Conservation (phyloP, 2,113 vertebrate genomes). For the Callaeas wilsoni region DNA sequence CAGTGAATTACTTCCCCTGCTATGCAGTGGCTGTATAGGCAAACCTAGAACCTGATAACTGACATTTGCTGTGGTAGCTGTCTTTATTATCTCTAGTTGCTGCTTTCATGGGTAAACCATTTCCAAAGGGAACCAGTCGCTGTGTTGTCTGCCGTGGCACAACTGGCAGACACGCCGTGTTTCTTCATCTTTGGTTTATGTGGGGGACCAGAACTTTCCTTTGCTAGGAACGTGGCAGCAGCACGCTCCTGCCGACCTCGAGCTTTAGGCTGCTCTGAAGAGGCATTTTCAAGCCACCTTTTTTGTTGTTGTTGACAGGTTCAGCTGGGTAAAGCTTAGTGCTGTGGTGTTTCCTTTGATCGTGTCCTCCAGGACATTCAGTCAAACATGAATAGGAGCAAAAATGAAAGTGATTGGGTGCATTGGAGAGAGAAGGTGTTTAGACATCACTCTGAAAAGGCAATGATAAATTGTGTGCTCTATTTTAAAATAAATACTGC, state of each 20-base stretch:
- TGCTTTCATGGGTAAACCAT: background rate
- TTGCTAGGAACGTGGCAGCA: background rate
- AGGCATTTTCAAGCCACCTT: background rate
- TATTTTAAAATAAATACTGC: conserved; percentile 28
- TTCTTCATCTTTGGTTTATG: background rate
- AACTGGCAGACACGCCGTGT: rapidly evolving
- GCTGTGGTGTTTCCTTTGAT: background rate
- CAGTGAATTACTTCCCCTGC: background rate
- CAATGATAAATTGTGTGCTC: background rate
- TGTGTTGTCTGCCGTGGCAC: background rate
- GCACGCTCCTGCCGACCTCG: background rate
- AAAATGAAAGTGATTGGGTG: background rate
- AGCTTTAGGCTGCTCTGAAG: background rate
- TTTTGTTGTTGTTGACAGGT: background rate
- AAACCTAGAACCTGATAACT: background rate
- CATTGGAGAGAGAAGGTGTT: background rate
- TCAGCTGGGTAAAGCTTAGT: background rate
- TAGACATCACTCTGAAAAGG: background rate
- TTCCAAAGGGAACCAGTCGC: background rate
- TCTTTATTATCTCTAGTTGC: background rate
- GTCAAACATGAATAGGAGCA: background rate
- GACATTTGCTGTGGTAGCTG: background rate
- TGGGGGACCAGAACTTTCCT: background rate
- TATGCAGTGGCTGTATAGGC: background rate
- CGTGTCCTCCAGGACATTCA: background rate